These are phyloP conservation scores for Oxytorus armatus DNA, from an alignment of 2,888 invertebrate genomes.

Conservation along the genomic window DNA sequence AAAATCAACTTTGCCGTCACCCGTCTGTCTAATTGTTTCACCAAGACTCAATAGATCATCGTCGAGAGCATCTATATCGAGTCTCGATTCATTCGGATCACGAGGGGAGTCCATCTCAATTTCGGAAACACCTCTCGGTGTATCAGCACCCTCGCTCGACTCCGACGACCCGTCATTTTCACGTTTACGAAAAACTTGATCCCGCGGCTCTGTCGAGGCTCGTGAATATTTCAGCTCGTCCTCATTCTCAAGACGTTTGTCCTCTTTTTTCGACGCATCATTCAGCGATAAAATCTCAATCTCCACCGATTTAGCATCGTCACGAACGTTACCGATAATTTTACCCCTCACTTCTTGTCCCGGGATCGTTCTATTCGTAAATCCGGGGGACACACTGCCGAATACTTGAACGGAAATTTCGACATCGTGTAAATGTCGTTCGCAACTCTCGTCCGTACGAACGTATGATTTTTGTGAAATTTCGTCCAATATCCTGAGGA, in stretches of 20 bases:
- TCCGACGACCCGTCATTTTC: slow-evolving; percentile 78
- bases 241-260: slow-evolving; percentile 1
- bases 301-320: slow-evolving; percentile 32
- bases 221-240: not conserved
- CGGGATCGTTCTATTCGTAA: slow-evolving; percentile 26
- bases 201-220: no score
- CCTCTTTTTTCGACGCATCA: no score
- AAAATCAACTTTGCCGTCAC: slow-evolving; percentile 75
- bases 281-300: slow-evolving; percentile 24
- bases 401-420: slow-evolving; percentile 63
- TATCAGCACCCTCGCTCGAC: slow-evolving; percentile 79
- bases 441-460: not conserved
- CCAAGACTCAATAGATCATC: slow-evolving; percentile 75
- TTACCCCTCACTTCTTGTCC: no score
- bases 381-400: slow-evolving; percentile 63
- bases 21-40: slow-evolving; percentile 20
- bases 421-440: slow-evolving; percentile 59
- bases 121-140: slow-evolving; percentile 79
- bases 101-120: slow-evolving; percentile 81
- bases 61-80: slow-evolving; percentile 77
- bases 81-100: slow-evolving; percentile 76
- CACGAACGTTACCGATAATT: not conserved
- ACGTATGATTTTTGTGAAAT: slow-evolving; percentile 74
- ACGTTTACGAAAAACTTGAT: slow-evolving; percentile 53
- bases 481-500: slow-evolving; percentile 79